Base-by-base conservation (phyloP, 1,140 invertebrate species). In the Heliothis virescens region DNA sequence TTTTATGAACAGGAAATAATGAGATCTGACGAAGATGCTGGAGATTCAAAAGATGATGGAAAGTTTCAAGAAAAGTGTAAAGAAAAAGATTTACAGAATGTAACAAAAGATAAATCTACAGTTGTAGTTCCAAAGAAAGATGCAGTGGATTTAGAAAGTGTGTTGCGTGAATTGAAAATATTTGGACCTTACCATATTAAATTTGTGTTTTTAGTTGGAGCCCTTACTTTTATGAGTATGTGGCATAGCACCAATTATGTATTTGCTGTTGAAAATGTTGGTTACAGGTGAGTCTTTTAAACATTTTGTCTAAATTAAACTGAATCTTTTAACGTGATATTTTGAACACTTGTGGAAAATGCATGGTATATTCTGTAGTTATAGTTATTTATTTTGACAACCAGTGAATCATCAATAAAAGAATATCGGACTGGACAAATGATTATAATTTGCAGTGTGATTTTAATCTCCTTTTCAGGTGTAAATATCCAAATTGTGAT, bases 81-180 rank as follows among this genome's bases (percentile, higher is more conserved):
- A 69, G 21, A 21, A 4, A 52, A 50, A 50, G 7, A n/a, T 18
- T 10, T 59, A 34, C 34, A 47, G 2, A 73, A 73, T 10, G 57
- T 1, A 29, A 13, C 15, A 60, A 57, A 50, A 74, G 15, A 41
- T 41, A 41, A 41, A 41, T 41, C 63, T 21, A 67, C 47, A 29
- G 57, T 26, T 13, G 1, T 12, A 18, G 16, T 21, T 57, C 13
- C 15, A 59, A 73, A 29, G 7, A 13, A 47, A 59, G 52, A 18
- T 47, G 53, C 18, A 34, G n/a, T 50, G 13, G 67, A 75, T 62
- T 75, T 75, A 50, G 72, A 75, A 48, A 75, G 15, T 52, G 34
- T 75, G 11, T 52, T 75, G 9, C 3, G 72, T 62, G 72, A 75
- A 62, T 75, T 75, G 2, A 75, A 75, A 75, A 62, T 75, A 29